phyloP scores from a whole-genome alignment of 1,140 invertebrate genomes.

The Drosophila aff. region DNA sequence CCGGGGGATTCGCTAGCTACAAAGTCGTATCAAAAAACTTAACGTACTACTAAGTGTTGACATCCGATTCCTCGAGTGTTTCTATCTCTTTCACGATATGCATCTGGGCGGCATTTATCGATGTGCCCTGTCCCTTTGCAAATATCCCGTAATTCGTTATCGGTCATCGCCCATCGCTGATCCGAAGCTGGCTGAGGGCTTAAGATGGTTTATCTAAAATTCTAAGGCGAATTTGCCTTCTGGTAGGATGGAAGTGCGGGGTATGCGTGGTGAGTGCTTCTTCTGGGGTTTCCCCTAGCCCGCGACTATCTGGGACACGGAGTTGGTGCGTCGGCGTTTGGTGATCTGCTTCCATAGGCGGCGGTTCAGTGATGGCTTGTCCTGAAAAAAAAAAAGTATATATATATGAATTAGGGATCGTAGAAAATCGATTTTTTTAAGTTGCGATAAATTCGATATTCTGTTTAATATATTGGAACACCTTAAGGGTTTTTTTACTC shows the following conservation, averaged over 20 bases:
- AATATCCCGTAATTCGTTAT: not conserved
- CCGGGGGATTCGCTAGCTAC: slow-evolving; percentile 70
- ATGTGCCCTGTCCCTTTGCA: slow-evolving; percentile 14
- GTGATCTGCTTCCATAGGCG: slow-evolving; percentile 87
- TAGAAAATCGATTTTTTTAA: not conserved
- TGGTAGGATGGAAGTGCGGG: not conserved
- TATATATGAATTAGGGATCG: not conserved
- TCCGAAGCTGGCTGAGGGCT: not conserved
- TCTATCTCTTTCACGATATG: slow-evolving; percentile 22
- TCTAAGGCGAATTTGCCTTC: not conserved
- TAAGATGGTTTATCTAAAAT: slow-evolving; percentile 14
- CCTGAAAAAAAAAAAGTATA: slow-evolving; percentile 73
- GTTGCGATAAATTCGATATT: no score
- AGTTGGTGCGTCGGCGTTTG: slow-evolving; percentile 85
- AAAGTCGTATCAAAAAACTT: slow-evolving; percentile 78
- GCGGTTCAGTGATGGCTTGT: slow-evolving; percentile 86
- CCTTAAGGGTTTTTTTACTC: no score
- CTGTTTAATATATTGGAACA: no score
- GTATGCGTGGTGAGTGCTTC: slow-evolving; percentile 14
- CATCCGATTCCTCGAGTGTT: not conserved
- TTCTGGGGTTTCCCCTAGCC: slow-evolving; percentile 48
- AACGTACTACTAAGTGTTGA: slow-evolving; percentile 51
- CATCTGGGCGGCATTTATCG: not conserved
- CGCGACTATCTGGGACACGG: slow-evolving; percentile 82
- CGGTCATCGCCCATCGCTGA: not conserved